phyloP scores from a whole-genome alignment of 2,797 vertebrate species.

The Neosilurus hyrtlii region DNA sequence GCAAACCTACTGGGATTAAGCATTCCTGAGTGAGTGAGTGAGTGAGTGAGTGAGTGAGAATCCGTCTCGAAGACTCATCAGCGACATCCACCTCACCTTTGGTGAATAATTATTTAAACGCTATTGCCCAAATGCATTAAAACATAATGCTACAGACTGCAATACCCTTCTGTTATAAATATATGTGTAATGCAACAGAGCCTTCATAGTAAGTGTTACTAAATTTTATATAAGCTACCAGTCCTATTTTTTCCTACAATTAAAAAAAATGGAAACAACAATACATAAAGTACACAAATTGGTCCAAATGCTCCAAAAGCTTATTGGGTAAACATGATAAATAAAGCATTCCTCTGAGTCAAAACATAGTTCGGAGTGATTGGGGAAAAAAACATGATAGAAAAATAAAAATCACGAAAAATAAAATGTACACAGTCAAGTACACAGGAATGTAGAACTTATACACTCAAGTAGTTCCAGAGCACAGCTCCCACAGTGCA shows the following conservation, averaged over 20 bases:
- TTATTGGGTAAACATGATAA: slow-evolving; percentile 37
- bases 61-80: no score
- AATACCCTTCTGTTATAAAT: not conserved
- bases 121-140: not conserved
- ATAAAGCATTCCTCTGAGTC: slow-evolving; percentile 16
- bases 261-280: not conserved
- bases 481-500: not conserved
- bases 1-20: no score
- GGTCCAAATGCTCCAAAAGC: slow-evolving; percentile 2
- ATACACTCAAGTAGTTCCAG: not conserved
- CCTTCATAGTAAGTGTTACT: not conserved
- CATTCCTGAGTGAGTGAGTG: no score
- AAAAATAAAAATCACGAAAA: not conserved
- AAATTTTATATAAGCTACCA: not conserved
- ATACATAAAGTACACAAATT: not conserved
- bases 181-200: not conserved
- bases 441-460: slow-evolving; percentile 18
- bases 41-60: no score
- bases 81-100: no score
- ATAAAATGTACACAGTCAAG: slow-evolving; percentile 14
- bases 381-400: not conserved
- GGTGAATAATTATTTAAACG: no score
- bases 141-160: not conserved
- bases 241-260: not conserved
- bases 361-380: not conserved